These are phyloP conservation scores for Cepaea hortensis DNA, from an alignment of 2,888 invertebrate species.

Conservation along the genomic window DNA sequence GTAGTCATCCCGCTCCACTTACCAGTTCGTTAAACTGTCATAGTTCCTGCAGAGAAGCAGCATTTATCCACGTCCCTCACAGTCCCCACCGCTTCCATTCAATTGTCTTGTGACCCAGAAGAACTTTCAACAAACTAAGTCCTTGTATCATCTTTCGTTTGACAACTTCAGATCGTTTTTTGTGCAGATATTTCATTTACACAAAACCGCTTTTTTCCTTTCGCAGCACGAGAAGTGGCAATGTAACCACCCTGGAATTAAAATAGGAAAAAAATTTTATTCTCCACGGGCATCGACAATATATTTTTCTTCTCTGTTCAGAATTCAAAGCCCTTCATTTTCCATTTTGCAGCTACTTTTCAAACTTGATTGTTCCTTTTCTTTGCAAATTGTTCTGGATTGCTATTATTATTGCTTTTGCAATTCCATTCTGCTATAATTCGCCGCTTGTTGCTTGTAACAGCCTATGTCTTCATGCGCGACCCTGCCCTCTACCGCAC, in stretches of 20 bases:
- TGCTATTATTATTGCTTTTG: constrained; percentile 40
- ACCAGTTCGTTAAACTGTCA: constrained; percentile 4
- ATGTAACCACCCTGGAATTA: background rate
- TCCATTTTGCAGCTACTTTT: constrained; percentile 34
- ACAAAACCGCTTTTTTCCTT: constrained; percentile 13
- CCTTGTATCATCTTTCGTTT: background rate
- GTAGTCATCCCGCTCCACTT: constrained; percentile 11
- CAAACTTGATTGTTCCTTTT: constrained; percentile 38
- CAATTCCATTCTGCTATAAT: constrained; percentile 35
- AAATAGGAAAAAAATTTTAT: background rate
- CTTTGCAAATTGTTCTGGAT: constrained; percentile 33
- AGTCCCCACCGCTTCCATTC: background rate
- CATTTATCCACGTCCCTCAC: constrained; percentile 1
- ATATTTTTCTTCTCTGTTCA: background rate
- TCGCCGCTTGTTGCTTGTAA: constrained; percentile 26
- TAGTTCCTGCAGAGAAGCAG: background rate
- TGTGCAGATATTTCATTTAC: constrained; percentile 6
- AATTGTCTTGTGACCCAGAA: constrained; percentile 19
- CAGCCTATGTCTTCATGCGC: constrained; percentile 14
- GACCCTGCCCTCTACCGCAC: constrained; percentile 29
- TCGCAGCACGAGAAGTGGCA: constrained; percentile 5
- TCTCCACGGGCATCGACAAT: background rate
- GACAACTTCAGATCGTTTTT: background rate
- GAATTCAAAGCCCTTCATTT: constrained; percentile 24
- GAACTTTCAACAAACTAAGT: background rate